phyloP scores from a whole-genome alignment of 1,140 invertebrate species.

The Adoxophyes honmai region DNA sequence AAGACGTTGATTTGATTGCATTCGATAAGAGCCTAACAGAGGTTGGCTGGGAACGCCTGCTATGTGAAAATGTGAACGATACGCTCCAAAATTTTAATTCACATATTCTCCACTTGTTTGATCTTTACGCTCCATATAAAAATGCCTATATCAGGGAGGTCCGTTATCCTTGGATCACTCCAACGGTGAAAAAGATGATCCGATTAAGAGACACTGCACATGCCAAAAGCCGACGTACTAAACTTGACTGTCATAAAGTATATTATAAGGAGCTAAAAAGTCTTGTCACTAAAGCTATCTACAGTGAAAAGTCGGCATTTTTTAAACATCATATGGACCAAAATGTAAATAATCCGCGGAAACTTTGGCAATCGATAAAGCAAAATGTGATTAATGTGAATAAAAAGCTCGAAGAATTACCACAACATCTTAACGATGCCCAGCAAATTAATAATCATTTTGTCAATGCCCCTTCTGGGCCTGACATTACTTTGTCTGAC shows the following conservation, averaged over 20 bases:
- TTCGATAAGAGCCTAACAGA: background rate
- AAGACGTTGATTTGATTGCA: background rate
- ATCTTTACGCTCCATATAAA: background rate
- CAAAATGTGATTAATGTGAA: background rate
- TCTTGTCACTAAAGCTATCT: background rate
- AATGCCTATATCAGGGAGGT: background rate
- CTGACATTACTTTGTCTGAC: background rate
- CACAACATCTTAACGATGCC: background rate
- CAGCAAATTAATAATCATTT: background rate
- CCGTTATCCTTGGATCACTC: background rate
- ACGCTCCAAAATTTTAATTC: background rate
- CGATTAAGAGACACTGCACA: background rate
- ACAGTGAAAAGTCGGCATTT: slow-evolving; percentile 1
- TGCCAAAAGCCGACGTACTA: background rate
- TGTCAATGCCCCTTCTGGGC: background rate
- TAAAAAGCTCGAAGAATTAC: background rate
- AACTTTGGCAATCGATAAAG: slow-evolving; percentile 1
- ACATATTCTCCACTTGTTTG: background rate
- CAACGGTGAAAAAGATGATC: background rate
- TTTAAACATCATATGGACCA: background rate
- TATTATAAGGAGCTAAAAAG: slow-evolving; percentile 9
- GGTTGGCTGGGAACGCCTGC: background rate
- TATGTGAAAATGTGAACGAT: background rate
- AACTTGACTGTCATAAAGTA: background rate
- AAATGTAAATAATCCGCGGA: background rate